Evolutionary conservation across 2,113 vertebrate genomes (phyloP).

Genomic region (Callorhinus ursinus): DNA sequence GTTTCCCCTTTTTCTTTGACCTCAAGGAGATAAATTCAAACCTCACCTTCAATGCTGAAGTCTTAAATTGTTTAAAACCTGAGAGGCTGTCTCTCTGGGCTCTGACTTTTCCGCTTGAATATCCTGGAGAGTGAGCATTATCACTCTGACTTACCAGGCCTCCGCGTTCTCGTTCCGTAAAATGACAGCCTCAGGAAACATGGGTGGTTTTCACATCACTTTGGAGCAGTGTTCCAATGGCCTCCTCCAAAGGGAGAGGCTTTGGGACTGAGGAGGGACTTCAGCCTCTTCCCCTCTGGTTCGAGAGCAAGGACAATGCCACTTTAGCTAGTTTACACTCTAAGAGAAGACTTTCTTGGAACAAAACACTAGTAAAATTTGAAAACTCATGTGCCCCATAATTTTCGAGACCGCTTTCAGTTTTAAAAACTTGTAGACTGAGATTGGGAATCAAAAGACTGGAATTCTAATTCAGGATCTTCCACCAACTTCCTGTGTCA

Average conservation of each 20-base stretch:
- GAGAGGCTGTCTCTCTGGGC: background rate
- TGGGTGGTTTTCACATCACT: background rate
- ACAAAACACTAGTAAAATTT: background rate
- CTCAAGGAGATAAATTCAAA: background rate
- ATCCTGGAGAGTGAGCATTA: background rate
- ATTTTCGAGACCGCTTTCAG: background rate
- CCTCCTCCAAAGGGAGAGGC: background rate
- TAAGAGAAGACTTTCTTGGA: background rate
- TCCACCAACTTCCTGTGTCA: background rate
- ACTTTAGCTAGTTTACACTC: background rate
- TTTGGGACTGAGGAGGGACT: background rate
- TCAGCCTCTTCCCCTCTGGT: background rate
- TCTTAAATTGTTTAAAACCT: background rate
- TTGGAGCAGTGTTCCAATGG: background rate
- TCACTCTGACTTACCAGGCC: rapidly evolving
- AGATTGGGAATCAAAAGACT: background rate
- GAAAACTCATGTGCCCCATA: background rate
- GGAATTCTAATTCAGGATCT: background rate
- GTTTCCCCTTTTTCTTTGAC: background rate
- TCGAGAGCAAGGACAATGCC: background rate
- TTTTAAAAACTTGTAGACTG: background rate
- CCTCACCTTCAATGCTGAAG: background rate
- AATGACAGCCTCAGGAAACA: background rate
- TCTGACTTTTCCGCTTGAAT: background rate
- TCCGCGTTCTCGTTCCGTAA: background rate